Evolutionary conservation across 2,888 invertebrate genomes (phyloP), one percentile per base, ranked within the genome.

Genomic region (Pseudococcus viburni): DNA sequence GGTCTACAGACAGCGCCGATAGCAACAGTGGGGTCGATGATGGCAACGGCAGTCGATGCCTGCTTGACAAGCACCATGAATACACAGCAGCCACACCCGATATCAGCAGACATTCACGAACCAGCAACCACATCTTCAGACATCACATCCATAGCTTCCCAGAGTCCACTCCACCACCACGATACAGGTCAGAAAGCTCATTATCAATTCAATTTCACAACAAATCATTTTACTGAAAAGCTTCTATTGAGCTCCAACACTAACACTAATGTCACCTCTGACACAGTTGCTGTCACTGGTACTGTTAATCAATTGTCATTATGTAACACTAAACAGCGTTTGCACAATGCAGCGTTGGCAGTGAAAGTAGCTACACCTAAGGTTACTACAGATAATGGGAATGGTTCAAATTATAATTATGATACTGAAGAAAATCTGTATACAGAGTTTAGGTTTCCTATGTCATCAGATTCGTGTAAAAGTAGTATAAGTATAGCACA

Each of bases 61-160:
- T 89, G 88, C 55, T 77, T 39, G 17, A 48, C 22, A n/a, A 48
- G 19, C 83, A 39, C n/a, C 0, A 33, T 33, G 73, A 73, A 12
- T 73, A 73, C 39, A 59, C 39, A 59, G 48, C 83, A 87, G 15
- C 73, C 59, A 48, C 88, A 64, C 17, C 92, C 93, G 92, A 92
- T 91, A 90, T 92, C 92, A 91, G 92, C 92, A 91, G 92, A 92
- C 92, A 92, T 92, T 90, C 92, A 91, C 92, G 92, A 92, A 91
- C 92, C 93, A 92, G 93, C 85, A 89, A 89, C 89, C 73, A 90
- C 89, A 77, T 88, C 89, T 89, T 89, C 90, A 86, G 93, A 93
- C 93, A 93, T 89, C 90, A 90, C 90, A 42, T 89, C 92, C 92
- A 92, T 92, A 93, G 92, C 92, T 92, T 91, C 92, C 93, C 90